These are phyloP conservation scores for Cotesia chilonis DNA, from an alignment of 1,140 invertebrate species.

Conservation along the genomic window DNA sequence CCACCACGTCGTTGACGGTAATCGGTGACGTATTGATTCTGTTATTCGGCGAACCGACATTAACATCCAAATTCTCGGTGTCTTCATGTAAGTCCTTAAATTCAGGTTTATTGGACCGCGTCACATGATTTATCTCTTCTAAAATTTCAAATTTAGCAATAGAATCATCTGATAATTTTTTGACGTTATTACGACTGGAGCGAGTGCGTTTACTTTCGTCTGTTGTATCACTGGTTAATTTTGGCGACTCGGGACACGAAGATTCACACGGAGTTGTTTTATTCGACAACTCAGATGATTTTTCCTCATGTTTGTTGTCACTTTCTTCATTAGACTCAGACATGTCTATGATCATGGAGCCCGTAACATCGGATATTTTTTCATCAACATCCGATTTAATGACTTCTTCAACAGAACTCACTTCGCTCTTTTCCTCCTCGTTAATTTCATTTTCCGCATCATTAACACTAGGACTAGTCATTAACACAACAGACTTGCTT, in stretches of 20 bases:
- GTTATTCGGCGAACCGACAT: slow-evolving; percentile 29
- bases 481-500: background rate
- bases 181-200: background rate
- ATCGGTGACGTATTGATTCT: slow-evolving; percentile 3
- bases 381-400: too few species aligned
- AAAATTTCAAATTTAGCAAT: background rate
- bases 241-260: too few species aligned
- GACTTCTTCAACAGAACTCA: background rate
- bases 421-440: background rate
- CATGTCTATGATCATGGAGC: too few species aligned
- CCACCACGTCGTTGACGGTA: slow-evolving; percentile 6
- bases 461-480: background rate
- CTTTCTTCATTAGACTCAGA: too few species aligned
- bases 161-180: background rate
- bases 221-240: background rate
- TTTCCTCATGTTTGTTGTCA: too few species aligned
- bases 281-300: too few species aligned
- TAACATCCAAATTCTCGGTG: slow-evolving; percentile 47
- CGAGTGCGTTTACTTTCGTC: background rate
- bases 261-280: too few species aligned
- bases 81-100: slow-evolving; percentile 33
- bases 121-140: slow-evolving; percentile 34
- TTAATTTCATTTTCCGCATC: background rate
- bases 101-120: slow-evolving; percentile 40
- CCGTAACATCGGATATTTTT: too few species aligned